These are phyloP conservation scores for Pogonomyrmex barbatus DNA, from an alignment of 1,140 invertebrate genomes.

Conservation along the genomic window DNA sequence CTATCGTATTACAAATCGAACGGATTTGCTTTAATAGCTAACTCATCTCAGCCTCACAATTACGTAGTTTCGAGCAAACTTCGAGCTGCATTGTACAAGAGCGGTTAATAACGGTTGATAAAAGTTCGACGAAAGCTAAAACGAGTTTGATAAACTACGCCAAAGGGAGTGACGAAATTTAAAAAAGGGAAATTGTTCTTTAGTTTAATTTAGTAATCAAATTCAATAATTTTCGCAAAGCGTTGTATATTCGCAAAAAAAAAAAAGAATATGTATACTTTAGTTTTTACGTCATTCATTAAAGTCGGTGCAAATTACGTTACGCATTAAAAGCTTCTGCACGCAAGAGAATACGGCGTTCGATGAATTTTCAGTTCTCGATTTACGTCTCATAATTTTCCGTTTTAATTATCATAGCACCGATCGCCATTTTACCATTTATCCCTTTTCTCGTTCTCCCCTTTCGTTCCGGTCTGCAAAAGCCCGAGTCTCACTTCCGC, in stretches of 20 bases:
- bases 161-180: slow-evolving; percentile 45
- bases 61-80: slow-evolving; percentile 35
- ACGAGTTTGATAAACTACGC: slow-evolving; percentile 58
- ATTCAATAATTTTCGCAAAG: slow-evolving; percentile 45
- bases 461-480: slow-evolving; percentile 60
- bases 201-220: slow-evolving; percentile 50
- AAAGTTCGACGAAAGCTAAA: slow-evolving; percentile 42
- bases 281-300: slow-evolving; percentile 20
- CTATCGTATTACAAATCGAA: slow-evolving; percentile 46
- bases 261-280: too few species aligned
- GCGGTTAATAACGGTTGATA: slow-evolving; percentile 43
- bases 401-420: slow-evolving; percentile 66
- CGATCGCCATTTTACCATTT: slow-evolving; percentile 56
- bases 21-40: background rate
- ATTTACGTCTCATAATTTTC: slow-evolving; percentile 57
- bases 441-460: slow-evolving; percentile 21
- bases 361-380: slow-evolving; percentile 40
- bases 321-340: slow-evolving; percentile 46
- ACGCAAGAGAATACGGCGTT: slow-evolving; percentile 29
- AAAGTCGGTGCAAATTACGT: slow-evolving; percentile 46
- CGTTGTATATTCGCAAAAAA: too few species aligned
- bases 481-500: slow-evolving; percentile 25
- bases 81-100: background rate
- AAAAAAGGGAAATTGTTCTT: slow-evolving; percentile 33
- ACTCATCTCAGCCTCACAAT: slow-evolving; percentile 34